These are phyloP conservation scores for Teleogryllus oceanicus DNA, from an alignment of 2,888 invertebrate genomes.

Conservation along the genomic window DNA sequence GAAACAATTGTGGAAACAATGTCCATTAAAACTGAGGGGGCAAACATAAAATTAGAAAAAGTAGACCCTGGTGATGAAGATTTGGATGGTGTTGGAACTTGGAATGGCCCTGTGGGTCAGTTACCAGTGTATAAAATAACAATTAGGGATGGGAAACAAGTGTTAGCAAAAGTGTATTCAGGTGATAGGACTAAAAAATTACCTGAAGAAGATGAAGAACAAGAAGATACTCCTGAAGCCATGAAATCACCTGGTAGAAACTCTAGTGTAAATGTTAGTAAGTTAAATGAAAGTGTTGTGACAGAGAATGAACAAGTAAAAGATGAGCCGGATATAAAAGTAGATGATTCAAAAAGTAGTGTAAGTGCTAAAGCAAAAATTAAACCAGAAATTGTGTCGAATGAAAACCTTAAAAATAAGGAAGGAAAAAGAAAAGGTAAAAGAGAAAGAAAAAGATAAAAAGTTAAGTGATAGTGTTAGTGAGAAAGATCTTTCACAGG, in stretches of 20 bases:
- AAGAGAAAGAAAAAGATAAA: conserved; percentile 47
- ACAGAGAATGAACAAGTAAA: conserved; percentile 37
- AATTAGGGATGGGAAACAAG: conserved; percentile 69
- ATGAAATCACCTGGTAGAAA: conserved; percentile 39
- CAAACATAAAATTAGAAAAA: conserved; percentile 34
- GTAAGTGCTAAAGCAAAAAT: conserved; percentile 35
- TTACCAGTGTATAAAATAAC: conserved; percentile 60
- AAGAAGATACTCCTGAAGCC: conserved; percentile 44
- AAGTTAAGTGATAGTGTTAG: conserved; percentile 45
- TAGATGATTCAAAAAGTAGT: conserved; percentile 29
- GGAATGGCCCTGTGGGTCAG: conserved; percentile 35
- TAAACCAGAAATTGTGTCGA: conserved; percentile 25
- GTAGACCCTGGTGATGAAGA: conserved; percentile 28
- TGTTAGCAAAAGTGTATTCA: conserved; percentile 57
- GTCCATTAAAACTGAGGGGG: conserved; percentile 23
- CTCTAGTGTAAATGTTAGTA: conserved; percentile 40
- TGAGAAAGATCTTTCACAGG: conserved; percentile 49
- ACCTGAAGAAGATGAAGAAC: conserved; percentile 31
- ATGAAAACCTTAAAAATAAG: conserved; percentile 20
- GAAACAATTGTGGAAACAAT: background rate
- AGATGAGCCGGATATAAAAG: conserved; percentile 22
- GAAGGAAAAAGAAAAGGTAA: conserved; percentile 45
- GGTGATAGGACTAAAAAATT: conserved; percentile 36
- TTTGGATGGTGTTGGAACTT: conserved; percentile 30
- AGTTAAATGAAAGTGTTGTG: conserved; percentile 43